A percentile compares a stretch with the other conserved stretches of the same genome.
Evolutionary conservation across 2,113 vertebrate species (phyloP).

Genomic region (Macheiramphus alcinus): DNA sequence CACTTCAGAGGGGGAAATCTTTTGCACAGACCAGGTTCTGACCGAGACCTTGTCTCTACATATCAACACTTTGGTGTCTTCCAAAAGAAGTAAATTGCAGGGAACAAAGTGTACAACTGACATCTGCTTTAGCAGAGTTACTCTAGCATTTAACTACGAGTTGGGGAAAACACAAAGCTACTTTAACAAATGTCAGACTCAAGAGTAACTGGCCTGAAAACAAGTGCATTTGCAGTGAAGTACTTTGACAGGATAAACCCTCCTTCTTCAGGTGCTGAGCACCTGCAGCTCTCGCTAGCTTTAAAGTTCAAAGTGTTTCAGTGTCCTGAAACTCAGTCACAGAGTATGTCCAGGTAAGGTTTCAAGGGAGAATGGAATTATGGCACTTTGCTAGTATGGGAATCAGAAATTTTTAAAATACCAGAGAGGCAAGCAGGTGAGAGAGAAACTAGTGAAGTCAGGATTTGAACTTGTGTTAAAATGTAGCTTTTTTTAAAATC

Average conservation of each 20-base stretch:
- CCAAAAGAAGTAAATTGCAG: neutral
- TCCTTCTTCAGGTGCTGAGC: neutral
- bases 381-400: neutral
- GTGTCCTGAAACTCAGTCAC: neutral
- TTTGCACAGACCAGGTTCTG: neutral
- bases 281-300: neutral
- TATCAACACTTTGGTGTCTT: neutral
- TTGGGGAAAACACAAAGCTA: neutral
- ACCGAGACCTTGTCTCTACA: neutral
- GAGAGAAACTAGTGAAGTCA: neutral
- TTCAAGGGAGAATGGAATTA: neutral
- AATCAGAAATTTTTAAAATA: neutral
- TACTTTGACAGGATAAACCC: neutral
- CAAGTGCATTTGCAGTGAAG: neutral
- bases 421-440: conserved; percentile 22
- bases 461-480: neutral
- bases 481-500: neutral
- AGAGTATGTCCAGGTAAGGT: neutral
- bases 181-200: neutral
- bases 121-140: neutral
- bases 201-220: neutral
- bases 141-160: neutral
- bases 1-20: conserved; percentile 48
- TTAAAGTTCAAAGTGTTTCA: neutral
- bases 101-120: neutral